phyloP scores from a whole-genome alignment of 2,888 invertebrate species.

The Agapostemon virescens region DNA sequence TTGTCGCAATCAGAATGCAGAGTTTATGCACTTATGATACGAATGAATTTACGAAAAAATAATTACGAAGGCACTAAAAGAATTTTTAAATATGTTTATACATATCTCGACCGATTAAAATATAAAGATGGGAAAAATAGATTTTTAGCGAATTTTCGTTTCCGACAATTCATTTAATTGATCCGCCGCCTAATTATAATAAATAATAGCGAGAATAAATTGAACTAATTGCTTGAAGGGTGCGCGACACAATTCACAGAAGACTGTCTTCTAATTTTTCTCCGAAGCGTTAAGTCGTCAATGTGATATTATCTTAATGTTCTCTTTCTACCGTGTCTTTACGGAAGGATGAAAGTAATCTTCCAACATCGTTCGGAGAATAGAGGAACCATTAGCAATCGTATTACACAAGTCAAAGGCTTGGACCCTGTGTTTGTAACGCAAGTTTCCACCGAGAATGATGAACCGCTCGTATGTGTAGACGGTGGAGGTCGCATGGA shows the following conservation, averaged over 20 bases:
- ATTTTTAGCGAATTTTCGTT: background rate
- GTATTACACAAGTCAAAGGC: slow-evolving; percentile 20
- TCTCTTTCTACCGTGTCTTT: background rate
- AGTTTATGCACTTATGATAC: too few species aligned
- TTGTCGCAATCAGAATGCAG: background rate
- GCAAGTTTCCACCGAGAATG: slow-evolving; percentile 44
- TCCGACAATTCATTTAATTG: background rate
- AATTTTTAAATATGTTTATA: too few species aligned
- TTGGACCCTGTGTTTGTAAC: slow-evolving; percentile 16
- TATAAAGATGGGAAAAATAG: background rate
- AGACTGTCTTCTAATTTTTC: background rate
- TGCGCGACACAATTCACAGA: background rate
- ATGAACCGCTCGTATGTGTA: slow-evolving; percentile 43
- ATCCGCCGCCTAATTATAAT: background rate
- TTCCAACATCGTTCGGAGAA: background rate
- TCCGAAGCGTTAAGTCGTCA: background rate
- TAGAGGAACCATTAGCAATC: slow-evolving; percentile 23
- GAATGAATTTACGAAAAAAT: too few species aligned
- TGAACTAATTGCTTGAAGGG: background rate
- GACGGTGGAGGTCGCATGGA: slow-evolving; percentile 54
- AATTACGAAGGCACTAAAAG: too few species aligned
- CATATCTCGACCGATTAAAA: too few species aligned
- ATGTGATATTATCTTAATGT: background rate
- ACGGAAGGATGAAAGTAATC: slow-evolving; percentile 2
- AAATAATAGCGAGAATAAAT: background rate